These are phyloP conservation scores for Euzophera pinguis DNA, from an alignment of 2,888 invertebrate genomes.

Conservation along the genomic window DNA sequence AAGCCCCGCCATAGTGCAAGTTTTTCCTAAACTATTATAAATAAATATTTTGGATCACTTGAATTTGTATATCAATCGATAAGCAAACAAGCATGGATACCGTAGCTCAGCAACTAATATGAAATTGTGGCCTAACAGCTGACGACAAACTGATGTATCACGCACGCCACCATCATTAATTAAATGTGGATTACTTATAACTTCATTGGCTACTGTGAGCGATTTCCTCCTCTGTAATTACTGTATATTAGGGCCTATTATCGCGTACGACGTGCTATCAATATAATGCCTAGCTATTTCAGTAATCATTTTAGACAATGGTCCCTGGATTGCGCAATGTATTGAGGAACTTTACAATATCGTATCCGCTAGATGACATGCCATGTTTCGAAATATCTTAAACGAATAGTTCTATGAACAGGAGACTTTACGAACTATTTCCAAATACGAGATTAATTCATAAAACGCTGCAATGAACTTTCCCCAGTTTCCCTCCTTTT, in stretches of 20 bases:
- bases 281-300: conserved; percentile 61
- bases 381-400: too few species aligned
- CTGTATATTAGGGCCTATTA: conserved; percentile 63
- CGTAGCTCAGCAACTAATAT: neutral
- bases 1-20: too few species aligned
- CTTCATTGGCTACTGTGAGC: conserved; percentile 58
- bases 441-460: too few species aligned
- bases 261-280: conserved; percentile 56
- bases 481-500: too few species aligned
- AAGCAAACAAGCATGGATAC: too few species aligned
- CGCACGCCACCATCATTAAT: conserved; percentile 54
- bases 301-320: conserved; percentile 65
- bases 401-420: too few species aligned
- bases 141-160: conserved; percentile 46
- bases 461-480: too few species aligned
- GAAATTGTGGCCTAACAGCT: conserved; percentile 17
- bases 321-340: conserved; percentile 43
- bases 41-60: too few species aligned
- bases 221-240: conserved; percentile 62
- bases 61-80: too few species aligned
- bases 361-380: conserved; percentile 33
- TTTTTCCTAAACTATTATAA: too few species aligned
- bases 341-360: conserved; percentile 45
- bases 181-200: conserved; percentile 55
- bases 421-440: too few species aligned